Evolutionary conservation across 2,797 vertebrate genomes (phyloP), one percentile per base, ranked within the genome.

Genomic region (Eurystomus glaucurus): DNA sequence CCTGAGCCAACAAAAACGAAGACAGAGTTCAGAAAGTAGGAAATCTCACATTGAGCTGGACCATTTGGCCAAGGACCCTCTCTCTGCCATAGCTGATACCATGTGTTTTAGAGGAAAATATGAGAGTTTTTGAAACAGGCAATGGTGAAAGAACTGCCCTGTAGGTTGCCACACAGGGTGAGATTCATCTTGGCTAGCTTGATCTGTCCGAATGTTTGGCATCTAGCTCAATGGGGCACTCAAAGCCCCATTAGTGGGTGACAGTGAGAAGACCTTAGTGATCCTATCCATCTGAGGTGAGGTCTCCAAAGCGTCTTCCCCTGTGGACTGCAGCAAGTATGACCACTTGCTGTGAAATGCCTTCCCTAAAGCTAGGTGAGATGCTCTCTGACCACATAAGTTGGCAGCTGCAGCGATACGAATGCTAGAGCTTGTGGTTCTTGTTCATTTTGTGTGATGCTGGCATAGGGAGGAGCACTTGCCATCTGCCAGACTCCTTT

Each of bases 1-100:
- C 33, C 43, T 25, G 46, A 94, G 91, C 96, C 96, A 97, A 93
- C n/a, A 85, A 91, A 95, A 97, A 84, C 92, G 93, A 55, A 86
- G 66, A 33, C 4, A 18, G 83, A 78, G 65, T 88, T 94, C 85
- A 89, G 84, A 93, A 71, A 89, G 84, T 16, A 93, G 84, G 85
- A 97, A 96, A 85, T 90, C 71, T 71, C 31, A 10, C 33, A 75
- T 68, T 12, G 60, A 90, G 48, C 7, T 41, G 75, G 57, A 64
- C 55, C 28, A 14, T 61, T 89, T 94, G 89, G 75, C 64, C 68
- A 33, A 83, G 68, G 64, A 77, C 25, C 48, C 12, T 51, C 0
- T 1, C 28, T 71, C 61, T 83, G 41, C 78, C 31, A 14, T 33
- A 62, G 83, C 39, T 60, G 97, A 75, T 91, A 75, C 45, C 11